Evolutionary conservation across 2,113 vertebrate species (phyloP), one percentile per base, ranked within the genome.

Genomic region (Anolis carolinensis): DNA sequence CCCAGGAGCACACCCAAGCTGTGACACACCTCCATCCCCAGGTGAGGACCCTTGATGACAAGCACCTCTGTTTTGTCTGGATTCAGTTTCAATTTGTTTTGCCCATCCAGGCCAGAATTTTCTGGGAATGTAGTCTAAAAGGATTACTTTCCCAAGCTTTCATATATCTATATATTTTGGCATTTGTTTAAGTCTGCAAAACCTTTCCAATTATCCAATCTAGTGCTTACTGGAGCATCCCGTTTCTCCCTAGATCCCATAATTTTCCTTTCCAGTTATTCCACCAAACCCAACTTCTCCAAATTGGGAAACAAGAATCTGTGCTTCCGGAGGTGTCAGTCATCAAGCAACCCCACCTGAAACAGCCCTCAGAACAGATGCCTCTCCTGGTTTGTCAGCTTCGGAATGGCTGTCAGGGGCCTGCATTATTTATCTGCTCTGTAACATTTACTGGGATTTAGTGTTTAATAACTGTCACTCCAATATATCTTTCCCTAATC

Each of bases 401-500:
- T 16, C 44, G 9, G 63, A 83, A 91, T 0, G 1, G 81, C 92
- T 94, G 93, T 92, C 91, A 27, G 92, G 77, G 78, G 48, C 77
- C 84, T 95, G 94, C 90, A 91, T 94, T 95, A 95, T 95, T 95
- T 92, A 96, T 94, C 92, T 77, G 87, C 82, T 87, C 23, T 1
- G 92, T 94, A 94, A 93, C 94, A 73, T 94, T 95, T 92, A 73
- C 95, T 90, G 94, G 94, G 94, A 94, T 93, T 94, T 93, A 86
- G 91, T 93, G 93, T 95, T 95, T 95, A 96, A 95, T 93, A 95
- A 95, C 94, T 95, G 95, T 95, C 94, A 92, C 91, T 94, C 90
- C 95, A 86, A 94, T 92, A 85, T 91, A 93, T 93, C 94, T 95
- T 93, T 81, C 48, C 95, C 92, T 93, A 94, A 93, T 95, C 94